phyloP scores from a whole-genome alignment of 2,113 vertebrate species.

The Phrynocephalus versicolor region DNA sequence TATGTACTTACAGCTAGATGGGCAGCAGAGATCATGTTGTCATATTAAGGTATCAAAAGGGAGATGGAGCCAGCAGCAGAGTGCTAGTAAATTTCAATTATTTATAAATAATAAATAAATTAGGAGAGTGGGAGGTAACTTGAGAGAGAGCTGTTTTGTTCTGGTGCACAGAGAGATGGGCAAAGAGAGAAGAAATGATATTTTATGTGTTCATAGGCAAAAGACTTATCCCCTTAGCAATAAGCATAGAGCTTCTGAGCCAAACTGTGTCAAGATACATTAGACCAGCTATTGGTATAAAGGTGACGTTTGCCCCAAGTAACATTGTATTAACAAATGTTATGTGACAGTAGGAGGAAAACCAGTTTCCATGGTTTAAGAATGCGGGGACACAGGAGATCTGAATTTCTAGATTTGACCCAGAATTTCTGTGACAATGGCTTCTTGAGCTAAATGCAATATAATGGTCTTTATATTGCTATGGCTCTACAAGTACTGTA shows the following conservation, averaged over 20 bases:
- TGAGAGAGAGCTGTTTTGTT: constrained; percentile 33
- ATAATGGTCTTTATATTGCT: too few species aligned
- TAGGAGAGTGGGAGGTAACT: constrained; percentile 50
- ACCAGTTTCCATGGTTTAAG: neutral
- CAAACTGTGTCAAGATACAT: constrained; percentile 5
- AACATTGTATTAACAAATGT: neutral
- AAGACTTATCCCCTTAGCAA: neutral
- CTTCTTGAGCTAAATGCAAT: neutral
- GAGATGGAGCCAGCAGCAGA: constrained; percentile 40
- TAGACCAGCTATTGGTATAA: neutral
- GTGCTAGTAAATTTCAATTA: constrained; percentile 59
- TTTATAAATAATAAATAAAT: constrained; percentile 66
- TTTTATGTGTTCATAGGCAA: constrained; percentile 30
- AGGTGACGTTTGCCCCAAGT: neutral
- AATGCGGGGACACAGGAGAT: neutral
- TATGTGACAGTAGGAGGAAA: neutral
- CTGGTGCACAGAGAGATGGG: constrained; percentile 10
- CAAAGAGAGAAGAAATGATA: neutral
- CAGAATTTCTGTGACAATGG: constrained; percentile 1
- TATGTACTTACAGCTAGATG: constrained; percentile 17
- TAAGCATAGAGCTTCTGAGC: neutral
- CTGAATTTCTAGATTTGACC: constrained; percentile 7
- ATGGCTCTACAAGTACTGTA: neutral
- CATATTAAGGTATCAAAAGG: constrained; percentile 35
- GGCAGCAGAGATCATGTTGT: constrained; percentile 55